Base-by-base conservation (phyloP, 2,113 vertebrate species). In the Oxygymnocypris stewartii region DNA sequence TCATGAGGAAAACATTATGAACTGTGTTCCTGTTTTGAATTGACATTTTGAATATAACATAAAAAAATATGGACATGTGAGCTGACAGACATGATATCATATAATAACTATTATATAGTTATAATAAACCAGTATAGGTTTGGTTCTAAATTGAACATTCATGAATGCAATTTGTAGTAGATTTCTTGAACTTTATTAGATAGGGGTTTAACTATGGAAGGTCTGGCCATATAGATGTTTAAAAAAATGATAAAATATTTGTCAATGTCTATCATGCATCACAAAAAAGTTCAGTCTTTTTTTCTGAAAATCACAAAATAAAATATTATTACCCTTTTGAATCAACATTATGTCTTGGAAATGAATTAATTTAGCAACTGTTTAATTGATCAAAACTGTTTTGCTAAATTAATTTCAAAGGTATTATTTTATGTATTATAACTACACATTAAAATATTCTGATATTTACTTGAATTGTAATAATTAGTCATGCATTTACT, bases 1-100 rank as follows among this genome's bases (percentile, higher is more conserved):
- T 81, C 13, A 20, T 76, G n/a, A 78, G 79, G 79, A 82, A 82
- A 81, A 37, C 31, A 16, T 61, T 9, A 42, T 79, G 31, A 63
- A 47, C 23, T 47, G 6, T 16, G 12, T 47, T 76, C 73, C 40
- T 25, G 37, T 63, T 40, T 73, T 80, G 12, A 25, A 6, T 16
- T 8, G 12, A 8, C 40, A 42, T 20, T 67, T 40, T 77, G 3
- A 35, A 18, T 16, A 14, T 44, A 44, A 44, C 10, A 44, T 44
- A 1, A 40, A 18, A 84, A 11, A 35, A 23, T 16, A 3, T 14
- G 54, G 18, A 2, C 23, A 44, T 25, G 35, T 75, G 35, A n/a
- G 18, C 35, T 23, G 69, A 10, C 18, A 40, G 69, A 10, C 18
- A 40, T 23, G 8, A 40, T 71, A 37, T 37, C 3, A 10, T 10